phyloP scores from a whole-genome alignment of 2,113 vertebrate species.

The Rana temporaria region DNA sequence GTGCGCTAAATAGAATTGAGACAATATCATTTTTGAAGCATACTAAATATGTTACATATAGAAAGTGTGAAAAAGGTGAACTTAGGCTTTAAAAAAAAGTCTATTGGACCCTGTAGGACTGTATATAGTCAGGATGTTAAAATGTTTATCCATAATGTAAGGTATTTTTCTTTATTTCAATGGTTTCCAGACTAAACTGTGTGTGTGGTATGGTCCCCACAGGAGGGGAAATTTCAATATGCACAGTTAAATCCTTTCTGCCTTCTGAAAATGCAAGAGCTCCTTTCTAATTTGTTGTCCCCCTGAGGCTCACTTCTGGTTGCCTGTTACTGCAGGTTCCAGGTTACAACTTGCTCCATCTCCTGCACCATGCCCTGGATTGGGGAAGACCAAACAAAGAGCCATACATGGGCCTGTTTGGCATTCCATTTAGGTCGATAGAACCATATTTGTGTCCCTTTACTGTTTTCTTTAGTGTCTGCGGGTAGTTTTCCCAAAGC shows the following conservation, averaged over 20 bases:
- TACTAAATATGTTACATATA: background rate
- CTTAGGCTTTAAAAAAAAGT: background rate
- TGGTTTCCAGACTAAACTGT: conserved; percentile 44
- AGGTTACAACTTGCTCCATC: conserved; percentile 23
- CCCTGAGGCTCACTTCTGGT: conserved; percentile 36
- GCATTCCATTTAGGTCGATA: conserved; percentile 36
- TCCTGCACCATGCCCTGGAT: conserved; percentile 35
- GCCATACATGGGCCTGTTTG: conserved; percentile 37
- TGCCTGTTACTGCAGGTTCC: conserved; percentile 8
- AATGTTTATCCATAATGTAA: conserved; percentile 49
- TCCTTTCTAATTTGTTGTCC: conserved; percentile 60
- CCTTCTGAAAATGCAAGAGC: conserved; percentile 51
- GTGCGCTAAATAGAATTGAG: too few relatives aligned
- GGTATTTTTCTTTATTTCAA: conserved; percentile 43
- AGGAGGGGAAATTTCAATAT: conserved; percentile 52
- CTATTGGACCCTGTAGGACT: conserved; percentile 13
- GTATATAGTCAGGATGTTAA: conserved; percentile 37
- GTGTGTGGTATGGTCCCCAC: conserved; percentile 49
- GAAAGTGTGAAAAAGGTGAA: background rate
- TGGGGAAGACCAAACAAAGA: conserved; percentile 26
- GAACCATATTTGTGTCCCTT: conserved; percentile 22
- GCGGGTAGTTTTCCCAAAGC: conserved; percentile 46
- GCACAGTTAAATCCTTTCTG: conserved; percentile 45
- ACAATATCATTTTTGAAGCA: too few relatives aligned
- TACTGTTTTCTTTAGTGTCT: conserved; percentile 58